Evolutionary conservation across 2,888 invertebrate genomes (phyloP).

Genomic region (Smittia aterrima): DNA sequence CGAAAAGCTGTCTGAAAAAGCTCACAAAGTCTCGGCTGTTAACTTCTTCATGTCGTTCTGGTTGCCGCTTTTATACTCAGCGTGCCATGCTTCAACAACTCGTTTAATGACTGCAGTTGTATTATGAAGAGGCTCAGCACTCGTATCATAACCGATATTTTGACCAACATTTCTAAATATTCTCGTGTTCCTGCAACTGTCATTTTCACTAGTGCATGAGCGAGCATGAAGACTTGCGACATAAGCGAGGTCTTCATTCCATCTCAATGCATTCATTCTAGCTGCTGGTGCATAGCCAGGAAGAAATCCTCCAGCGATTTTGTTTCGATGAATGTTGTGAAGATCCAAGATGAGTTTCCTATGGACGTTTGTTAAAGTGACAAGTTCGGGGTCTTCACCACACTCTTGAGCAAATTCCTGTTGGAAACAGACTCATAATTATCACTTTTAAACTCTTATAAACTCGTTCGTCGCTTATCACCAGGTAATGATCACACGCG

Average conservation of each 20-base stretch:
- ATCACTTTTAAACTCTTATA: too few species aligned
- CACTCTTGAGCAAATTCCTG: conserved; percentile 33
- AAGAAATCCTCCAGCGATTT: conserved; percentile 6
- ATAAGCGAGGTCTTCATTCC: conserved; percentile 39
- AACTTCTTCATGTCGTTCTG: conserved; percentile 3
- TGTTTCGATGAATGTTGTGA: conserved; percentile 18
- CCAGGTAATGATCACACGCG: conserved; percentile 30
- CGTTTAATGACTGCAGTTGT: conserved; percentile 15
- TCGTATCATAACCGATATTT: conserved; percentile 26
- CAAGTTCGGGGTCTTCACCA: conserved; percentile 23
- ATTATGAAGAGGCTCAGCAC: not conserved
- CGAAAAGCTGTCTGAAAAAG: not conserved
- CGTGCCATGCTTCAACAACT: conserved; percentile 24
- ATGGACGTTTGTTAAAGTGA: not conserved
- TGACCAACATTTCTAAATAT: conserved; percentile 34
- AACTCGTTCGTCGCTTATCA: not conserved
- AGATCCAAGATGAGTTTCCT: conserved; percentile 26
- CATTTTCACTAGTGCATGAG: conserved; percentile 23
- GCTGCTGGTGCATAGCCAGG: conserved; percentile 22
- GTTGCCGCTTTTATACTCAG: conserved; percentile 19
- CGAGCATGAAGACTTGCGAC: conserved; percentile 30
- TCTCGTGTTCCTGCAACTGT: conserved; percentile 38
- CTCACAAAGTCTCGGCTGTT: conserved; percentile 21
- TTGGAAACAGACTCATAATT: too few species aligned
- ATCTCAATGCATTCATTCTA: conserved; percentile 23